Base-by-base conservation (phyloP, 2,888 invertebrate species). In the Orchesella flavescens region DNA sequence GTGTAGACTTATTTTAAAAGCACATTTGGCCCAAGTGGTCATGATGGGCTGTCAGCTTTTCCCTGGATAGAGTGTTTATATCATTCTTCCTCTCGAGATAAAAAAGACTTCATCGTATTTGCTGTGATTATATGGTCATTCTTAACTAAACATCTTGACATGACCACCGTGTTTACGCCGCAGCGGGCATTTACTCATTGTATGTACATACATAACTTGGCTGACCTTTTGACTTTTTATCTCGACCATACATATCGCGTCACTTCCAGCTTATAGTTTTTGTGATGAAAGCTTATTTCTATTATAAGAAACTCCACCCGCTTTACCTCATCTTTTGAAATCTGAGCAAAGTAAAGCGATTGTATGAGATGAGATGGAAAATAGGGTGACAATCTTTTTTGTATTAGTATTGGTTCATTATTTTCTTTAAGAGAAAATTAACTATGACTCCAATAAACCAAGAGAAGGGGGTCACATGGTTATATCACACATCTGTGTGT, bases 1-100 rank as follows among this genome's bases (percentile, higher is more conserved):
- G 34, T 34, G 34, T 34, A 34, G 34, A 34, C 34, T 34, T 21
- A 19, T 13, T 13, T 71, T 3, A 19, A 61, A n/a, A 5, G 44
- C 12, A 15, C 19, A 21, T 59, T 44, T 61, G 46, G n/a, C 19
- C 46, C 44, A 15, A 15, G 13, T 21, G 15, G 9, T 23, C 61
- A 63, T 46, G 46, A 74, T 74, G 44, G 46, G 21, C 73, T 74
- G 73, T 74, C 73, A 74, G 63, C 73, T 74, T 74, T 74, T 23
- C 1, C 5, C n/a, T 15, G 19, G 1, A 13, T 74, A 23, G 34
- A 7, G 44, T 74, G 61, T 34, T 34, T 74, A 46, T 74, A 61
- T 74, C 73, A 72, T 59, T 72, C 43, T 24, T 15, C 43, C 9
- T 34, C 24, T 34, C 24, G 21, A 34, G 55, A 71, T 13, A 44